Percentiles rank a stretch among this genome's conserved stretches.
Evolutionary conservation across 2,888 invertebrate species (phyloP).

Genomic region (Xanthia icteritia): DNA sequence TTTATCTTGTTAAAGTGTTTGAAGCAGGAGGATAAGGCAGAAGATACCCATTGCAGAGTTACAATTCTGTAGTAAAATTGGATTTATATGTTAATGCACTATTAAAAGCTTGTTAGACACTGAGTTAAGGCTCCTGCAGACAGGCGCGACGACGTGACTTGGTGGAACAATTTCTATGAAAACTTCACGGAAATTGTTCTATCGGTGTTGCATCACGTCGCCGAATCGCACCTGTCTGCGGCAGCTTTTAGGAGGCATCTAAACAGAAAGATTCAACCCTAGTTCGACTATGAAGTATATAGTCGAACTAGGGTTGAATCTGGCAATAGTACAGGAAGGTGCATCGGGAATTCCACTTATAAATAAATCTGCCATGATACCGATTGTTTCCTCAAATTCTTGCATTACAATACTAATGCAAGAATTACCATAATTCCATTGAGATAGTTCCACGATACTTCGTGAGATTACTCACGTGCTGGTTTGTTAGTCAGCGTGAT

Average conservation of each 20-base stretch:
- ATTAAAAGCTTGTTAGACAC: background rate
- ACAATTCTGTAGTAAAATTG: background rate
- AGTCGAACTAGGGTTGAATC: too few species aligned
- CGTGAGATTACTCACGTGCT: constrained; percentile 68
- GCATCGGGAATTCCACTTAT: background rate
- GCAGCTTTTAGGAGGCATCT: background rate
- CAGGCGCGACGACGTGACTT: too few species aligned
- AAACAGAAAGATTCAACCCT: too few species aligned
- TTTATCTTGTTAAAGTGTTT: background rate
- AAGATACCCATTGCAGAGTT: too few species aligned
- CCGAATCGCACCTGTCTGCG: too few species aligned
- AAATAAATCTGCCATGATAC: background rate
- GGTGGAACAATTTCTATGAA: too few species aligned
- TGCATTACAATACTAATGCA: constrained; percentile 60
- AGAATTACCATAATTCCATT: constrained; percentile 48
- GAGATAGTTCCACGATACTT: constrained; percentile 53
- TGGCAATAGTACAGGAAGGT: background rate
- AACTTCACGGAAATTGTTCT: too few species aligned
- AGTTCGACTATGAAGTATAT: too few species aligned
- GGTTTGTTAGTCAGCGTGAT: constrained; percentile 48
- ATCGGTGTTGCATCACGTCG: too few species aligned
- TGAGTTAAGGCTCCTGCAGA: too few species aligned
- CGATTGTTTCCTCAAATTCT: constrained; percentile 51
- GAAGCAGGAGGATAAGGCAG: background rate
- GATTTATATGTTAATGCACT: background rate